These are phyloP conservation scores for Neoseiulus cucumeris DNA, from an alignment of 1,140 invertebrate species.

Conservation along the genomic window DNA sequence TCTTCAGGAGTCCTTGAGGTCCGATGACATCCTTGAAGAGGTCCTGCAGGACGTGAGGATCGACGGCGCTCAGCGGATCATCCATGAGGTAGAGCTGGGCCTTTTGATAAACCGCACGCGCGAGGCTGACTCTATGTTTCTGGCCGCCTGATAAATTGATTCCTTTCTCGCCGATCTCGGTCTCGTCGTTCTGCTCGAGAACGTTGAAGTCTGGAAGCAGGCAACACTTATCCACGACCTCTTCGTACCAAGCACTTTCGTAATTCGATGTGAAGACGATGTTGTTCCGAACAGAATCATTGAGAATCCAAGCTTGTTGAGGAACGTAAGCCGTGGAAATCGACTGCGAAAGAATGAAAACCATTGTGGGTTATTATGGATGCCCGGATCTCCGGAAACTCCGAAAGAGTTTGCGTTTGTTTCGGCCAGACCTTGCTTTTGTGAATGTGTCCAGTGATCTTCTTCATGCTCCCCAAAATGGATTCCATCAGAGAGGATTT, in stretches of 20 bases:
- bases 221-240: constrained; percentile 24
- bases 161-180: constrained; percentile 30
- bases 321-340: constrained; percentile 28
- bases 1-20: constrained; percentile 49
- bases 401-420: no score
- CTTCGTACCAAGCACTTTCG: constrained; percentile 24
- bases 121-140: constrained; percentile 86
- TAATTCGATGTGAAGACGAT: constrained; percentile 23
- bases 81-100: constrained; percentile 78
- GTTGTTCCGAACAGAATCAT: constrained; percentile 29
- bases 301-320: constrained; percentile 32
- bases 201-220: constrained; percentile 20
- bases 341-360: constrained; percentile 24
- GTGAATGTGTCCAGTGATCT: not conserved
- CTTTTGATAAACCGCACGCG: constrained; percentile 74
- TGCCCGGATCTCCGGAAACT: no score
- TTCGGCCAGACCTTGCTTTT: no score
- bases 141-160: constrained; percentile 93
- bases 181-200: constrained; percentile 26
- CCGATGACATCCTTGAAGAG: constrained; percentile 78
- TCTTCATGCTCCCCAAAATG: not conserved
- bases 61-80: constrained; percentile 85
- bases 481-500: constrained; percentile 30
- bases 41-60: constrained; percentile 80
- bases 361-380: not conserved